Conservation (phyloP, 1,140 invertebrate species). For the Gryllus bimaculatus region DNA sequence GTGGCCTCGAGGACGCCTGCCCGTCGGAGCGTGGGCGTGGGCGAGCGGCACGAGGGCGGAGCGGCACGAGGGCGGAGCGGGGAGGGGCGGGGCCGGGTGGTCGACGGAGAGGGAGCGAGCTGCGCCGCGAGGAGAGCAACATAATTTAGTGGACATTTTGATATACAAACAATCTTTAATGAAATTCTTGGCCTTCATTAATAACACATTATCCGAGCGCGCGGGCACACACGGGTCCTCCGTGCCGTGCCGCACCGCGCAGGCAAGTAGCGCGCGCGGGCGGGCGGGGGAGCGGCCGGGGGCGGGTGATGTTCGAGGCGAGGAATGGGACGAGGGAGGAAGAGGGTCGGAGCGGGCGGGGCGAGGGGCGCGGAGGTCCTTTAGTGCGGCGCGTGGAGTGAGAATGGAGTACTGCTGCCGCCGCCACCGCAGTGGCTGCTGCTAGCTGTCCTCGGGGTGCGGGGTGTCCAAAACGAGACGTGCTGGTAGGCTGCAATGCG, state of each 20-base stretch:
- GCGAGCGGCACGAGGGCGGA: neutral
- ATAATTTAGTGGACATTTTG: slow-evolving; percentile 56
- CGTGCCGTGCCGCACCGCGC: neutral
- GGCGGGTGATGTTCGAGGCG: neutral
- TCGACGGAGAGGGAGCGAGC: neutral
- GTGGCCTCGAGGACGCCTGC: too few species aligned
- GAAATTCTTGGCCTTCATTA: slow-evolving; percentile 59
- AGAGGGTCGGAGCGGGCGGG: neutral
- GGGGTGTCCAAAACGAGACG: too few species aligned
- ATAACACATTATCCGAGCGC: slow-evolving; percentile 44
- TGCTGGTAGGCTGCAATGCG: too few species aligned
- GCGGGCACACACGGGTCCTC: neutral
- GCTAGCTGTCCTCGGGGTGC: too few species aligned
- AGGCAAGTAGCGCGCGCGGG: neutral
- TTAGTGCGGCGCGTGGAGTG: neutral
- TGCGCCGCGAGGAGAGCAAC: slow-evolving; percentile 23
- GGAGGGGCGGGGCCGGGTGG: neutral
- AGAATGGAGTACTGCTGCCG: too few species aligned
- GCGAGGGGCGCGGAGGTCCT: neutral
- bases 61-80: neutral
- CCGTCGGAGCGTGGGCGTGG: neutral
- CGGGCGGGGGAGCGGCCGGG: too few species aligned
- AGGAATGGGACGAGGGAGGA: neutral
- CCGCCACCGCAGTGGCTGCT: neutral
- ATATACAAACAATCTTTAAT: slow-evolving; percentile 58